Evolutionary conservation across 2,113 vertebrate genomes (phyloP).

Genomic region (Ploceus nigricollis): DNA sequence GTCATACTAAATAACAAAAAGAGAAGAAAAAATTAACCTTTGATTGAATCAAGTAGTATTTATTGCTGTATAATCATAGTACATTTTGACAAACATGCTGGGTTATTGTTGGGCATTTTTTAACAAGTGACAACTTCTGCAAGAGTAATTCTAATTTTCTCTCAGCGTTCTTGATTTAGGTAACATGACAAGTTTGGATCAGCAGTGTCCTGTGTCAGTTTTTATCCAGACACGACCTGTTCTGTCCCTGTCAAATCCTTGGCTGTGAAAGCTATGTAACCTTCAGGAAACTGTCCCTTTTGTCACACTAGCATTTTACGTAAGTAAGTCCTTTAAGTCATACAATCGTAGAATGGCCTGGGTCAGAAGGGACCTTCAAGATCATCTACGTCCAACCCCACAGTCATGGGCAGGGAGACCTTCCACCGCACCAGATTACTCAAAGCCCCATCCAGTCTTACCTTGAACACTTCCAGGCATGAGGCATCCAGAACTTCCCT

Average conservation of each 20-base stretch:
- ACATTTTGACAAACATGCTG: not conserved
- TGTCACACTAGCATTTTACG: not conserved
- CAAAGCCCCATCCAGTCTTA: not conserved
- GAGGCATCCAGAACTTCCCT: not conserved
- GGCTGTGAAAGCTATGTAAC: not conserved
- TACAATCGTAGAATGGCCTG: not conserved
- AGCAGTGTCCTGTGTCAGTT: not conserved
- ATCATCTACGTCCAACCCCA: not conserved
- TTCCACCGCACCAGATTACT: not conserved
- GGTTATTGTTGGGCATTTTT: not conserved
- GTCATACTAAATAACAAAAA: not conserved
- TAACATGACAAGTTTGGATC: not conserved
- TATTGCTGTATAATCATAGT: slow-evolving; percentile 42
- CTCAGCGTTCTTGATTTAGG: not conserved
- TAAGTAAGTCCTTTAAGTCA: not conserved
- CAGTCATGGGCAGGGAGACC: not conserved
- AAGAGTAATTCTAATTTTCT: not conserved
- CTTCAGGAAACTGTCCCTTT: not conserved
- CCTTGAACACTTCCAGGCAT: not conserved
- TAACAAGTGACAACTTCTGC: not conserved
- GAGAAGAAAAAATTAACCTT: not conserved
- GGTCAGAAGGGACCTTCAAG: not conserved
- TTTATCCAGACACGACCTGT: not conserved
- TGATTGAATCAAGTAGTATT: slow-evolving; percentile 26
- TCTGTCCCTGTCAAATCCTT: not conserved